These are phyloP conservation scores for Sminthopsis crassicaudata DNA, from an alignment of 2,113 vertebrate genomes.

Conservation along the genomic window DNA sequence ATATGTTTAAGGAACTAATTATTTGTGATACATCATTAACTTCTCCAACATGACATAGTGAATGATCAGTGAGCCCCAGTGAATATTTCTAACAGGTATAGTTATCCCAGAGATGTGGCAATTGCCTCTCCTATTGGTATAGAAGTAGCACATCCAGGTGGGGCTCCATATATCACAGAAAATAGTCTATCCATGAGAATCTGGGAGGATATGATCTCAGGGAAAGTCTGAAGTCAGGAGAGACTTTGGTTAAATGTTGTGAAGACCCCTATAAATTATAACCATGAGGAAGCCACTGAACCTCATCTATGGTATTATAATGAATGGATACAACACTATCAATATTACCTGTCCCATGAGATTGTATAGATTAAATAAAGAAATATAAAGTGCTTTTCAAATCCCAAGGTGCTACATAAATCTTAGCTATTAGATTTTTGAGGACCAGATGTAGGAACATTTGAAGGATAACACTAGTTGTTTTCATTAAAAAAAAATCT, in stretches of 20 bases:
- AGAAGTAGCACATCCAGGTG: not conserved
- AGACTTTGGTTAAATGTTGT: not conserved
- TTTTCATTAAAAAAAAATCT: not conserved
- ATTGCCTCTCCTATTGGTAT: not conserved
- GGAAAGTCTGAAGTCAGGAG: not conserved
- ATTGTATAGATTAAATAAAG: not conserved
- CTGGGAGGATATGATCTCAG: not conserved
- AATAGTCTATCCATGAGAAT: not conserved
- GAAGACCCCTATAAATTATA: not conserved
- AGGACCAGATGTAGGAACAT: not conserved
- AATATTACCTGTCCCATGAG: not conserved
- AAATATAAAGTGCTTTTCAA: not conserved
- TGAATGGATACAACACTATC: not conserved
- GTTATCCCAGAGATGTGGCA: not conserved
- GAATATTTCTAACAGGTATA: not conserved
- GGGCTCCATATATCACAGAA: not conserved
- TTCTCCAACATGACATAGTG: not conserved
- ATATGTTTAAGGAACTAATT: no score
- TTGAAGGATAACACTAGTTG: not conserved
- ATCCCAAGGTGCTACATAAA: not conserved
- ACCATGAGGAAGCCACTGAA: not conserved
- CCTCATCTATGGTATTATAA: not conserved
- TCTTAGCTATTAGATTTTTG: not conserved
- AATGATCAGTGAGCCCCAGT: not conserved
- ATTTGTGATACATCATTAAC: not conserved